A percentile compares a stretch with the other conserved stretches of the same genome.
Conservation (phyloP, 1,140 invertebrate species). For the Rhopalosiphum padi region DNA sequence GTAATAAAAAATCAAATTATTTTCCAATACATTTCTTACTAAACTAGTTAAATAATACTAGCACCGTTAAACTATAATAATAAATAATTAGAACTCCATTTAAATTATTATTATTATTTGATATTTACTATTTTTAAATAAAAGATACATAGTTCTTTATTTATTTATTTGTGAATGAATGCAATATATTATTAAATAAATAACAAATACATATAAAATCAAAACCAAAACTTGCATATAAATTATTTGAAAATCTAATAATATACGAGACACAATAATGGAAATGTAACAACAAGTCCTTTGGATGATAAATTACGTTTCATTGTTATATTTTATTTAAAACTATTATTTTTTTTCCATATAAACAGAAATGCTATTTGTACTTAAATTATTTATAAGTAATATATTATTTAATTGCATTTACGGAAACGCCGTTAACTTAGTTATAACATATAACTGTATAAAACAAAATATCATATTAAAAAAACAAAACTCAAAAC, state of each 20-base stretch:
- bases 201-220: background rate
- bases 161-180: background rate
- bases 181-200: background rate
- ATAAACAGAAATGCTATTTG: background rate
- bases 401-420: background rate
- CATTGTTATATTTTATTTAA: background rate
- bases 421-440: background rate
- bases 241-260: background rate
- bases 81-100: background rate
- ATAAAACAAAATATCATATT: background rate
- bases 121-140: background rate
- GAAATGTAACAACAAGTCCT: background rate
- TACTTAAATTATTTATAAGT: background rate
- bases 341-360: background rate
- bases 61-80: background rate
- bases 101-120: background rate
- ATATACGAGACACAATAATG: background rate
- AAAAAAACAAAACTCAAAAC: background rate
- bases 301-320: background rate
- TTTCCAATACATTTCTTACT: background rate
- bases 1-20: background rate
- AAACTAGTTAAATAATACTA: background rate
- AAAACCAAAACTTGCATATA: background rate
- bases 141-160: background rate
- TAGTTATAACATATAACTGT: background rate